Evolutionary conservation across 2,888 invertebrate genomes (phyloP), one percentile per base, ranked within the genome.

Genomic region (Habroteleia sp.): DNA sequence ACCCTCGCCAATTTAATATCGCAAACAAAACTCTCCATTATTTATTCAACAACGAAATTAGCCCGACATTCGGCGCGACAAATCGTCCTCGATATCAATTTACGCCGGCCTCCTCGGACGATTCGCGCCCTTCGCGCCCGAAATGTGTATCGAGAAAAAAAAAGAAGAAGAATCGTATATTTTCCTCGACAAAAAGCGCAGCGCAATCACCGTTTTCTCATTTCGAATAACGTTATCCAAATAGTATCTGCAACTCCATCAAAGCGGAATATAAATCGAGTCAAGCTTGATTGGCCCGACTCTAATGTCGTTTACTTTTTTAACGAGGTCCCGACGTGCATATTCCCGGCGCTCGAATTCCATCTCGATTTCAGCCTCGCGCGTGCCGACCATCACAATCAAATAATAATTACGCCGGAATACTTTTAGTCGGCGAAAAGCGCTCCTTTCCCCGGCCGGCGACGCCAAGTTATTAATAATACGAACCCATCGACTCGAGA

Each of bases 261-360:
- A 74, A 74, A 74, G 68, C 74, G 68, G 68, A 74, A 68, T 74
- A 74, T 69, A 74, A 69, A 74, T 74, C 63, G 74, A 68, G 74
- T 74, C 68, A 66, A 62, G 66, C 66, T 66, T 74, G 74, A 74
- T 74, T 74, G 74, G 52, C 69, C 66, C 68, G 68, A 48, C 69
- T 74, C 56, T 69, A 74, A 74, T 58, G 63, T 69, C 74, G 69
- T 74, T 74, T 74, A 74, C 69, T 74, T 74, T 74, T 74, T 74
- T 74, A 74, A 74, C 74, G 69, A 69, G 69, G 14, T 68, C 63
- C 44, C 74, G 35, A 54, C 66, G 74, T 46, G 68, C 62, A 74
- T 68, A 68, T 68, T 68, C 74, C 39, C 46, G 46, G 31, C 69
- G 46, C 69, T 74, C 63, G 42, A 68, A 68, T 68, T 74, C 58